Conservation (phyloP, 1,140 invertebrate genomes). For the Anoplophora glabripennis region DNA sequence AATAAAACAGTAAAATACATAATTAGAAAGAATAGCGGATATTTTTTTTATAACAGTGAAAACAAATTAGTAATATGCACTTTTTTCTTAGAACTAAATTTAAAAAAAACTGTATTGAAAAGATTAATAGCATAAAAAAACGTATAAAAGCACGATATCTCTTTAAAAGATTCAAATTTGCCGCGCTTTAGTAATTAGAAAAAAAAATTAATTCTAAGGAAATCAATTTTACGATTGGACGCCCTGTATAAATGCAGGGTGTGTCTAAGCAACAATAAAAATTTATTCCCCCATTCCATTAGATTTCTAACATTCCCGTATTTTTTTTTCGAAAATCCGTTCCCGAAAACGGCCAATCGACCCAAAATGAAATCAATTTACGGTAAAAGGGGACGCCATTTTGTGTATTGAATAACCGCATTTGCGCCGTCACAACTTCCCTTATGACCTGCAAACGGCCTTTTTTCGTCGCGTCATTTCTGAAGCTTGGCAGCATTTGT, state of each 20-base stretch:
- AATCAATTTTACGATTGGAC: neutral
- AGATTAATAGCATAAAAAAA: too few relatives aligned
- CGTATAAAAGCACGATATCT: too few relatives aligned
- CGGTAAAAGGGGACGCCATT: neutral
- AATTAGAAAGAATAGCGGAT: too few relatives aligned
- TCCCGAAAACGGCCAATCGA: too few relatives aligned
- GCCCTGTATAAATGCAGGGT: neutral
- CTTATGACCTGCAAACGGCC: neutral
- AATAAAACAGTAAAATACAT: too few relatives aligned
- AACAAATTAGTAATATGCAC: too few relatives aligned
- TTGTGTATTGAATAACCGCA: neutral
- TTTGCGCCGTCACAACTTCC: conserved; percentile 2
- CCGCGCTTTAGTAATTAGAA: neutral
- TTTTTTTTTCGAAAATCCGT: too few relatives aligned
- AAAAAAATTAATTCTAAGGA: neutral
- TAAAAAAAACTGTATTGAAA: too few relatives aligned
- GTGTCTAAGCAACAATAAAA: neutral
- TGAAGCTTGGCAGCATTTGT: conserved; percentile 49
- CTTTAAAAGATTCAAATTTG: neutral
- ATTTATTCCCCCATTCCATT: neutral
- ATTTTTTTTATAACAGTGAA: too few relatives aligned
- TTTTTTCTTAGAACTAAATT: too few relatives aligned
- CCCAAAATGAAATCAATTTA: neutral
- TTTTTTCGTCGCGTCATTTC: conserved; percentile 18
- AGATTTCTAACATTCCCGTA: neutral